Conservation (phyloP, 2,113 vertebrate species). For the Corythaeola cristata region DNA sequence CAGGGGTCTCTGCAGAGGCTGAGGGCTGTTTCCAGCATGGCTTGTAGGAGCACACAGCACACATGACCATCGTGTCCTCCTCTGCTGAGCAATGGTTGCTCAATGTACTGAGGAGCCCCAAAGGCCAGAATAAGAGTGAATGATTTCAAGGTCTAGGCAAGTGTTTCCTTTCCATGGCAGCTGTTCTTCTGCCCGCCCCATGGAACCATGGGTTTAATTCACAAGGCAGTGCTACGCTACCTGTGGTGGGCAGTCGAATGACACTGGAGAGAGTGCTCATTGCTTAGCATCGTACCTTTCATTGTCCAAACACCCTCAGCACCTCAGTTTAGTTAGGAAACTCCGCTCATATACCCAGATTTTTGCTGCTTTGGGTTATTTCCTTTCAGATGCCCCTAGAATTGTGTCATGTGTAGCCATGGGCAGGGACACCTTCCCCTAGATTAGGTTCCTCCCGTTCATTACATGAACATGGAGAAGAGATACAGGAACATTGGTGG, state of each 20-base stretch:
- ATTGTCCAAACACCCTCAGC: neutral
- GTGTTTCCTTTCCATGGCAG: neutral
- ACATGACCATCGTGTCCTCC: rapidly evolving
- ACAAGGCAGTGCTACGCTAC: rapidly evolving
- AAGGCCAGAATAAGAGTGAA: neutral
- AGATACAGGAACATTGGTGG: neutral
- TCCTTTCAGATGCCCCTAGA: neutral
- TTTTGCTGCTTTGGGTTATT: neutral
- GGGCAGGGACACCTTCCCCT: no score
- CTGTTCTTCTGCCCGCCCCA: rapidly evolving
- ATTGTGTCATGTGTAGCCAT: neutral
- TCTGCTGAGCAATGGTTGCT: neutral
- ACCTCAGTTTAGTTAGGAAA: neutral
- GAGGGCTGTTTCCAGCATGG: neutral
- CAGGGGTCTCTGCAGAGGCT: neutral
- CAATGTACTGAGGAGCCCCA: rapidly evolving
- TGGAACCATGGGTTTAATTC: neutral
- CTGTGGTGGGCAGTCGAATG: neutral
- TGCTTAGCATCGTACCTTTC: neutral
- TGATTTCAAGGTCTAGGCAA: neutral
- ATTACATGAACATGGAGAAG: neutral
- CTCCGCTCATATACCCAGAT: no score
- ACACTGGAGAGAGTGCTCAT: neutral
- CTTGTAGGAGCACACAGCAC: neutral
- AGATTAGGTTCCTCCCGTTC: no score